Conservation (phyloP, 2,113 vertebrate genomes). For the Microtus montanus region DNA sequence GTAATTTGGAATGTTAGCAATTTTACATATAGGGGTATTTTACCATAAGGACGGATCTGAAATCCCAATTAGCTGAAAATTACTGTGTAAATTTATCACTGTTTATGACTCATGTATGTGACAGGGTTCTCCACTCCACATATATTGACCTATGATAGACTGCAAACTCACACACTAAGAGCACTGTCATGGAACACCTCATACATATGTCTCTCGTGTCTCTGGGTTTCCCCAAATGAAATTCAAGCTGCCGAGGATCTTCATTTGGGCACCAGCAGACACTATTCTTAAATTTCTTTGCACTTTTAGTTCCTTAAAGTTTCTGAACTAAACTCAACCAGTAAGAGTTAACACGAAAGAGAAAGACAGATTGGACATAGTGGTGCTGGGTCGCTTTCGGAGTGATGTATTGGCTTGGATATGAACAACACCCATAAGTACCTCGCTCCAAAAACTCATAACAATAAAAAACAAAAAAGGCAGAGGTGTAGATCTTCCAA, state of each 20-base stretch:
- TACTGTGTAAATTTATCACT: not conserved
- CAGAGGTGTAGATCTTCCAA: slow-evolving; percentile 68
- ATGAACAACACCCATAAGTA: slow-evolving; percentile 53
- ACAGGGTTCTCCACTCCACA: not conserved
- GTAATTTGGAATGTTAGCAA: not conserved
- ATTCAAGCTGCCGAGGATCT: not conserved
- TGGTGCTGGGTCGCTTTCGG: not conserved
- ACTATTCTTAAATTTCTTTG: not conserved
- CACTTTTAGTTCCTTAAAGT: not conserved
- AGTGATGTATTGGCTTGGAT: slow-evolving; percentile 41
- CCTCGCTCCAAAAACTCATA: slow-evolving; percentile 15
- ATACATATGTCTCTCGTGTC: not conserved
- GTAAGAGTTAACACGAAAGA: not conserved
- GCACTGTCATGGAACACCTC: not conserved
- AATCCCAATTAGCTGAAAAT: not conserved
- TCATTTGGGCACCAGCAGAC: not conserved
- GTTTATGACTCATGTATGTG: not conserved
- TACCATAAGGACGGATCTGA: not conserved
- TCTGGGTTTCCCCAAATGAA: not conserved
- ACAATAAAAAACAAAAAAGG: slow-evolving; percentile 45
- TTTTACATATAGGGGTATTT: not conserved
- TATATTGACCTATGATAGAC: not conserved
- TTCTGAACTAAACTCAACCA: not conserved
- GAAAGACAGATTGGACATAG: not conserved
- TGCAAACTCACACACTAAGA: not conserved